Evolutionary conservation across 2,797 vertebrate species (phyloP).

Genomic region (Anisognathus igniventris): DNA sequence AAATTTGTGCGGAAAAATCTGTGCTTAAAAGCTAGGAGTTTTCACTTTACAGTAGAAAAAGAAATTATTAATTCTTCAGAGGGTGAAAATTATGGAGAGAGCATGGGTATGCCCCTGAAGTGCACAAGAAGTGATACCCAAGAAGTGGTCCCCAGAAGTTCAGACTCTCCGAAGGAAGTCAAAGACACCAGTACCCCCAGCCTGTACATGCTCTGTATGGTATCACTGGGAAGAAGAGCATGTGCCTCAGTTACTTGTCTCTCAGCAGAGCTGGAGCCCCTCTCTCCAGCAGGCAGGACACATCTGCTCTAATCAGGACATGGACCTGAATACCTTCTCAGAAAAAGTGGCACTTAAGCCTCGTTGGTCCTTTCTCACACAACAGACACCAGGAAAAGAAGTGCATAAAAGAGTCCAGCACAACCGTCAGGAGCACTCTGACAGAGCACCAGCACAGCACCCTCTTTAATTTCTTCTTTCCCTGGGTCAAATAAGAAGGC

Average conservation of each 20-base stretch:
- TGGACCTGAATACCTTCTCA: background rate
- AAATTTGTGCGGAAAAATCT: background rate
- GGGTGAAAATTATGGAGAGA: background rate
- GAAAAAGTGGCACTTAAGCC: background rate
- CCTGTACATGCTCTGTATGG: rapidly evolving
- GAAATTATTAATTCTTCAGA: background rate
- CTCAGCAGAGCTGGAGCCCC: background rate
- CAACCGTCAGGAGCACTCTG: background rate
- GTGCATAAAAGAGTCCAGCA: background rate
- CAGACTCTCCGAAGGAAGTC: background rate
- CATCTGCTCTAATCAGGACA: background rate
- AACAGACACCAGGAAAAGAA: background rate
- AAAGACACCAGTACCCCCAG: background rate
- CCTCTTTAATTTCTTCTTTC: background rate
- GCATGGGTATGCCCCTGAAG: background rate
- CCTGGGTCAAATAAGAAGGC: background rate
- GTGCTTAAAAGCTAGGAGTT: background rate
- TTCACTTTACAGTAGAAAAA: background rate
- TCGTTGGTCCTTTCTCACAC: background rate
- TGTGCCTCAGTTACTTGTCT: background rate
- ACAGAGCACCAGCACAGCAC: background rate
- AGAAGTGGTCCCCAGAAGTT: background rate
- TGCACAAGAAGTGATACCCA: background rate
- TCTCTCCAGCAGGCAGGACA: background rate
- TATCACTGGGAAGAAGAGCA: background rate